Conservation (phyloP, 2,113 vertebrate genomes). For the Oncorhynchus clarkii region DNA sequence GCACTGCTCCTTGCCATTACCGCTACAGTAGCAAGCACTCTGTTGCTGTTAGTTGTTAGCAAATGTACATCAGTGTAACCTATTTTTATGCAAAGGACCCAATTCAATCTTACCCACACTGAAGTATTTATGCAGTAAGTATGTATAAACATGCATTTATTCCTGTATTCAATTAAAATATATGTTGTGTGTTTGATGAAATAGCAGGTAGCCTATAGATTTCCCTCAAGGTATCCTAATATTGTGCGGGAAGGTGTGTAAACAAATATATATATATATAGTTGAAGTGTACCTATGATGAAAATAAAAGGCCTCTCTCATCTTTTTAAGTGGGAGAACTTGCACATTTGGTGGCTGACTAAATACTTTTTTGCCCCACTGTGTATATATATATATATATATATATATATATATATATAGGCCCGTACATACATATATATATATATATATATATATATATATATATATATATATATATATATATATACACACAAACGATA, state of each 20-base stretch:
- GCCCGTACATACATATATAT: rapidly evolving
- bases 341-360: no score
- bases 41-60: not conserved
- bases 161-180: not conserved
- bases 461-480: no score
- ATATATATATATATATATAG: rapidly evolving
- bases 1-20: slow-evolving; percentile 22
- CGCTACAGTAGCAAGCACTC: not conserved
- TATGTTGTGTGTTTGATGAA: not conserved
- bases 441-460: no score
- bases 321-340: no score
- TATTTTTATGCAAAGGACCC: no score
- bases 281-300: no score
- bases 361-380: no score
- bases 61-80: not conserved
- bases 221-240: not conserved
- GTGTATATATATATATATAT: no score
- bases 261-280: not conserved
- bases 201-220: not conserved
- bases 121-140: not conserved
- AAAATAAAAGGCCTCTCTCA: no score
- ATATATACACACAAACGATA: no score
- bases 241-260: not conserved
- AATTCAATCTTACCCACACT: not conserved
- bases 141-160: not conserved